A percentile compares a stretch with the other conserved stretches of the same genome.
These are phyloP conservation scores for Nannospalax galili DNA, from an alignment of 2,113 vertebrate species.

Conservation along the genomic window DNA sequence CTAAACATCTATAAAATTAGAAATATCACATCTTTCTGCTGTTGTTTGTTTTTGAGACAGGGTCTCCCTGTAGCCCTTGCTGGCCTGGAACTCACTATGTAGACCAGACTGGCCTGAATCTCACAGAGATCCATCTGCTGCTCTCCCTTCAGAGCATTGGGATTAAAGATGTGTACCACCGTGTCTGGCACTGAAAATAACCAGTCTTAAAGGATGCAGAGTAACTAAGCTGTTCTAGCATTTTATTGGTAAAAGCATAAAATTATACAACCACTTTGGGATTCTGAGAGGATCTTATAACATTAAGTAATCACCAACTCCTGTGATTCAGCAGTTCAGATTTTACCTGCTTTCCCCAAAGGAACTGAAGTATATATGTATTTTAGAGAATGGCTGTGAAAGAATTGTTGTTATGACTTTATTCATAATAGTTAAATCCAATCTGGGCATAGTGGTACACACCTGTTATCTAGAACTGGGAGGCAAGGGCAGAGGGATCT, in stretches of 20 bases:
- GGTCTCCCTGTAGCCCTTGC: too few relatives aligned
- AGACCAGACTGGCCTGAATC: too few relatives aligned
- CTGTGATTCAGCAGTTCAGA: background rate
- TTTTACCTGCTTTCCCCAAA: conserved; percentile 1
- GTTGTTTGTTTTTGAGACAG: too few relatives aligned
- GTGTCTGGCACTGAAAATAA: too few relatives aligned
- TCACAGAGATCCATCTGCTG: too few relatives aligned
- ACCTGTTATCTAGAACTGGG: background rate
- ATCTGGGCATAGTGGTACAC: too few relatives aligned
- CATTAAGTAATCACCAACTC: background rate
- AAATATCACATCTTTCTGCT: background rate
- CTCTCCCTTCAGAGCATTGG: too few relatives aligned
- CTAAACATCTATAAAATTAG: background rate
- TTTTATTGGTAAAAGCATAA: background rate
- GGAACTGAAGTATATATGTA: background rate
- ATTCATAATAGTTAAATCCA: background rate
- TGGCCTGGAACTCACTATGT: too few relatives aligned
- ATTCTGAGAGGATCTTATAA: background rate
- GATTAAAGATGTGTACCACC: too few relatives aligned
- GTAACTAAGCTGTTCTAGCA: background rate
- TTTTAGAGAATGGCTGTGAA: background rate
- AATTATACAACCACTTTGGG: background rate
- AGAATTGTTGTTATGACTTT: background rate
- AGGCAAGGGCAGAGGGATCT: background rate
- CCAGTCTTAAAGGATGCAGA: background rate